Percentiles rank a stretch among this genome's conserved stretches.
Conservation (phyloP, 2,888 invertebrate species). For the Stenolophus ochropezus region DNA sequence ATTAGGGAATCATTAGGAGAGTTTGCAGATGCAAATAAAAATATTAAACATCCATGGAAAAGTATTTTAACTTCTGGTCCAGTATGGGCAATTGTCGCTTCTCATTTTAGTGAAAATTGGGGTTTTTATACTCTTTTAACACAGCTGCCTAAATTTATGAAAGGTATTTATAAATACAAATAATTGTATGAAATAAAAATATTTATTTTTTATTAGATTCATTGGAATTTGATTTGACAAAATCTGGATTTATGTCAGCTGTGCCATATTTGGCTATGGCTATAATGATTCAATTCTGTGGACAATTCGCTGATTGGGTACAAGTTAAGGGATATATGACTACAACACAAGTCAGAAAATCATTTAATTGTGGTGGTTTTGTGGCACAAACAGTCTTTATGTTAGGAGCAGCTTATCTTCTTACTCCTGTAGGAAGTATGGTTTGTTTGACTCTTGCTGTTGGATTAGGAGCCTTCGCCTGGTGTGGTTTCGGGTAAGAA, state of each 20-base stretch:
- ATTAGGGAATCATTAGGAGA: conserved; percentile 79
- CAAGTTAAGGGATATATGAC: conserved; percentile 79
- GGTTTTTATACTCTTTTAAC: conserved; percentile 91
- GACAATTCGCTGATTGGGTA: conserved; percentile 88
- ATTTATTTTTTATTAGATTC: conserved; percentile 76
- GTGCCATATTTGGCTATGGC: conserved; percentile 94
- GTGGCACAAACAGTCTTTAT: conserved; percentile 89
- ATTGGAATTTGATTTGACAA: conserved; percentile 82
- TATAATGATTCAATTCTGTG: conserved; percentile 85
- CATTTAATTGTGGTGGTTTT: conserved; percentile 85
- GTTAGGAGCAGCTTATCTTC: conserved; percentile 85
- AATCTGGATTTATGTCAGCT: conserved; percentile 89
- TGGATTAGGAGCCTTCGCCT: conserved; percentile 93
- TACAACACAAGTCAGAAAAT: conserved; percentile 82
- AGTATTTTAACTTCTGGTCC: conserved; percentile 84
- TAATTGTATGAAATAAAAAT: too few species aligned
- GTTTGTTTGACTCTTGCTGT: conserved; percentile 91
- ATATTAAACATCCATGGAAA: conserved; percentile 84
- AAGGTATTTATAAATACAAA: too few species aligned
- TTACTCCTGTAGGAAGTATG: conserved; percentile 82
- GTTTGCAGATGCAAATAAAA: conserved; percentile 72
- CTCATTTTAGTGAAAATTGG: conserved; percentile 93
- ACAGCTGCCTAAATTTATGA: conserved; percentile 88
- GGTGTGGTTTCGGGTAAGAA: conserved; percentile 90
- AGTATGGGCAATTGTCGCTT: conserved; percentile 88